phyloP scores from a whole-genome alignment of 2,113 vertebrate genomes.

The Lipophrys pholis region DNA sequence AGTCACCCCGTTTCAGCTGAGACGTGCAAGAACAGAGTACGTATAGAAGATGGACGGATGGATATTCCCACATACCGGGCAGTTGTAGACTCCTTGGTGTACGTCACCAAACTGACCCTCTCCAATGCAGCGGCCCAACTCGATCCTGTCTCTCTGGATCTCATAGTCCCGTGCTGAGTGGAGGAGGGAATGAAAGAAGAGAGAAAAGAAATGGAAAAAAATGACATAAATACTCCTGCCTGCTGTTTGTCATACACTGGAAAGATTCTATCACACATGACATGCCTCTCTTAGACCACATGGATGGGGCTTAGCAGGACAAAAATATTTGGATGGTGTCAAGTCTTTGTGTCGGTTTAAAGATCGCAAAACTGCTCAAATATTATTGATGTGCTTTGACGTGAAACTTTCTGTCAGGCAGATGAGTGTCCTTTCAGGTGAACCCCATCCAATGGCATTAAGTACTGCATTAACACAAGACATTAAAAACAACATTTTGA shows the following conservation, averaged over 20 bases:
- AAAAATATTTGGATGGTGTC: not conserved
- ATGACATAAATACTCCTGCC: not conserved
- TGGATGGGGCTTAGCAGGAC: constrained; percentile 22
- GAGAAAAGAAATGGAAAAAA: not conserved
- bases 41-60: not conserved
- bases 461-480: not conserved
- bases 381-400: not conserved
- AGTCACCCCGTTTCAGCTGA: too few relatives aligned
- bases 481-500: not conserved
- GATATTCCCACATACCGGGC: constrained; percentile 84
- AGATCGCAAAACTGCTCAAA: not conserved
- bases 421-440: not conserved
- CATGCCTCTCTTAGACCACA: constrained; percentile 13
- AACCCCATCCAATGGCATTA: constrained; percentile 15
- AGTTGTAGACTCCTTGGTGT: constrained; percentile 95
- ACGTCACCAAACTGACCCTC: constrained; percentile 99
- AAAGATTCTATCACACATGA: not conserved
- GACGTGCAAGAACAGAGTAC: too few relatives aligned
- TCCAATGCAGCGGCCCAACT: constrained; percentile 96
- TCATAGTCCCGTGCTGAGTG: constrained; percentile 96
- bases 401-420: not conserved
- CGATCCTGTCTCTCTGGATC: constrained; percentile 96
- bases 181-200: not conserved
- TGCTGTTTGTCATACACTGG: constrained; percentile 1
- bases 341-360: not conserved